A percentile compares a stretch with the other conserved stretches of the same genome.
Evolutionary conservation across 2,113 vertebrate species (phyloP).

Genomic region (Ptilonorhynchus violaceus): DNA sequence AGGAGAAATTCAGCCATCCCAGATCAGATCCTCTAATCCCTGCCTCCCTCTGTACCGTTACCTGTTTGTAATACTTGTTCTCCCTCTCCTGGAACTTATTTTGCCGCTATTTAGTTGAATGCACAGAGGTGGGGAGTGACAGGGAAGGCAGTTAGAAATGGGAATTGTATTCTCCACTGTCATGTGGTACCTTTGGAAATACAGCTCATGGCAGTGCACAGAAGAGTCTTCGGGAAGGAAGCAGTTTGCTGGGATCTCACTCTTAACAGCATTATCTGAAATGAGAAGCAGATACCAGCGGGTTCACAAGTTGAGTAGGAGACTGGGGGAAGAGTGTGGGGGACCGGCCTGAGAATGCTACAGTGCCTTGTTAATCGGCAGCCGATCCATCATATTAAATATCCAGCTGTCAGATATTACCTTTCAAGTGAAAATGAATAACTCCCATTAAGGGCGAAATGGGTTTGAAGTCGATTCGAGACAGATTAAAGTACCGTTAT

Average conservation of each 20-base stretch:
- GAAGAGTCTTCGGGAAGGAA: not conserved
- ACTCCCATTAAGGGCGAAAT: slow-evolving; percentile 81
- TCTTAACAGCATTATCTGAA: not conserved
- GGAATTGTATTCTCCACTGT: not conserved
- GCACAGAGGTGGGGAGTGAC: not conserved
- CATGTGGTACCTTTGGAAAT: not conserved
- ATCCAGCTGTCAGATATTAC: slow-evolving; percentile 80
- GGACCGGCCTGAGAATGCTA: slow-evolving; percentile 58
- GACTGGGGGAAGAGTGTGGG: slow-evolving; percentile 53
- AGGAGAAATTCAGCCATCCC: not conserved
- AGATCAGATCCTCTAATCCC: not conserved
- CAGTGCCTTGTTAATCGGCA: slow-evolving; percentile 77
- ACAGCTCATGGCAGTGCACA: not conserved
- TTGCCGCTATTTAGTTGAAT: not conserved
- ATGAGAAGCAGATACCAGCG: not conserved
- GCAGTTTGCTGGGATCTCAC: not conserved
- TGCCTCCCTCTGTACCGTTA: not conserved
- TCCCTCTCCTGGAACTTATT: not conserved
- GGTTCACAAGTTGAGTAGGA: slow-evolving; percentile 1
- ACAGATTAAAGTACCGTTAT: slow-evolving; percentile 83
- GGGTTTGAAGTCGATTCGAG: slow-evolving; percentile 83
- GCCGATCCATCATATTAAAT: slow-evolving; percentile 79
- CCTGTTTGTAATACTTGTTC: not conserved
- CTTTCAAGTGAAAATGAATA: slow-evolving; percentile 85
- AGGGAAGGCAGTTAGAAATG: not conserved